These are phyloP conservation scores for Gisinianus flammeolus DNA, from an alignment of 2,888 invertebrate species.

Conservation along the genomic window DNA sequence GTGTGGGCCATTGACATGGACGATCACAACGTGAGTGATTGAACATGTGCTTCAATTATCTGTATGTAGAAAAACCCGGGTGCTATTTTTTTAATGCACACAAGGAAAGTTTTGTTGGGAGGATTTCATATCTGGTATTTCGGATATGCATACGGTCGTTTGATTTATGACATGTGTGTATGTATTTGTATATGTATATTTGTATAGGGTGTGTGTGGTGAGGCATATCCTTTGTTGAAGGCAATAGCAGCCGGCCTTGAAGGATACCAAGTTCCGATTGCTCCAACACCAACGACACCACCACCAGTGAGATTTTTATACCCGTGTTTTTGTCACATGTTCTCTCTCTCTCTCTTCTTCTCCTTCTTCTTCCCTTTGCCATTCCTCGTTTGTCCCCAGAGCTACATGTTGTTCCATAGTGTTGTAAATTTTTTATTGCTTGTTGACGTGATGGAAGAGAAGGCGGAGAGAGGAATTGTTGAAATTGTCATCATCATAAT, in stretches of 20 bases:
- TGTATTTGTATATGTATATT: no score
- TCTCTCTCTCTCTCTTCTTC: neutral
- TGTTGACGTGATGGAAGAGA: neutral
- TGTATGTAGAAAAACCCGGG: no score
- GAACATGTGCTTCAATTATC: no score
- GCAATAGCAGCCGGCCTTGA: constrained; percentile 16
- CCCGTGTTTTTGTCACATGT: neutral
- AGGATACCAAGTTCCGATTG: constrained; percentile 30
- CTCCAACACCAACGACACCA: constrained; percentile 30
- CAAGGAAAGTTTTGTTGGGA: no score
- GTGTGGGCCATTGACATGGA: constrained; percentile 92
- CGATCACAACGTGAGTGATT: constrained; percentile 72
- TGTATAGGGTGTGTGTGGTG: constrained; percentile 34
- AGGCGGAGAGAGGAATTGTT: constrained; percentile 2
- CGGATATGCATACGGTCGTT: no score
- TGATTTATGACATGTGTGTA: no score
- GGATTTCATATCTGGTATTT: no score
- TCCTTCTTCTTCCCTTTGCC: neutral
- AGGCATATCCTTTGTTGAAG: constrained; percentile 29
- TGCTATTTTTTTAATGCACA: no score
- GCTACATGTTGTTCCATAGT: neutral
- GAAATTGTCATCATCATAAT: neutral
- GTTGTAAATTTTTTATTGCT: neutral
- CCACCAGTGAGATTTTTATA: constrained; percentile 29
- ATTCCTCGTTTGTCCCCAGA: neutral